Percentiles rank a stretch among this genome's conserved stretches.
phyloP scores from a whole-genome alignment of 2,888 invertebrate genomes.

The Phasia obesa region DNA sequence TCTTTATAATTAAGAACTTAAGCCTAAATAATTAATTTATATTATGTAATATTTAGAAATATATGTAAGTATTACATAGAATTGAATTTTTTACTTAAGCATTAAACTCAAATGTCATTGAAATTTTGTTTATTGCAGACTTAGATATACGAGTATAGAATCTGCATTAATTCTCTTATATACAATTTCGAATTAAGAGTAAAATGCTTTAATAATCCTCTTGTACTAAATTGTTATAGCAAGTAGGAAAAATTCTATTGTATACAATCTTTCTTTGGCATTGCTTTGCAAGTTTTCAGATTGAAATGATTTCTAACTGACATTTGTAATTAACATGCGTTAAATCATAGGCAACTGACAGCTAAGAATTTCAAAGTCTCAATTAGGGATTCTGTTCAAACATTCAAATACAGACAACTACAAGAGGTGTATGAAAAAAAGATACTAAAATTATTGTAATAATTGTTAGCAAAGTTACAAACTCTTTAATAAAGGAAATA shows the following conservation, averaged over 20 bases:
- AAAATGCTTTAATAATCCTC: no score
- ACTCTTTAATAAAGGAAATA: no score
- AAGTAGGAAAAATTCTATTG: not conserved
- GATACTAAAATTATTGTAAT: not conserved
- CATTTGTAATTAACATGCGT: conserved; percentile 48
- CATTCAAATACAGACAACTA: conserved; percentile 36
- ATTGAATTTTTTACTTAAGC: no score
- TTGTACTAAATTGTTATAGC: not conserved
- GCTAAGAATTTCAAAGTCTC: conserved; percentile 50
- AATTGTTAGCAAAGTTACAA: not conserved
- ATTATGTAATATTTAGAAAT: no score
- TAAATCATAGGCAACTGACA: conserved; percentile 42
- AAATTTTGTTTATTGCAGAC: no score
- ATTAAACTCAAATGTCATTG: no score
- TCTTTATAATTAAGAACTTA: no score
- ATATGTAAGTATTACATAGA: no score
- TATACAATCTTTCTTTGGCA: not conserved
- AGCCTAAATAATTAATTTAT: no score
- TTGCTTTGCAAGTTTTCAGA: not conserved
- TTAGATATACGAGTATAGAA: no score
- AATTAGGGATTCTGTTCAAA: conserved; percentile 30
- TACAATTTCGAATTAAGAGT: no score
- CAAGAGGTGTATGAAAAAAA: conserved; percentile 12
- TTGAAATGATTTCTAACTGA: conserved; percentile 9
- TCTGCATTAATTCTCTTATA: no score